phyloP scores from a whole-genome alignment of 2,888 invertebrate species.

The Dendrolimus houi region DNA sequence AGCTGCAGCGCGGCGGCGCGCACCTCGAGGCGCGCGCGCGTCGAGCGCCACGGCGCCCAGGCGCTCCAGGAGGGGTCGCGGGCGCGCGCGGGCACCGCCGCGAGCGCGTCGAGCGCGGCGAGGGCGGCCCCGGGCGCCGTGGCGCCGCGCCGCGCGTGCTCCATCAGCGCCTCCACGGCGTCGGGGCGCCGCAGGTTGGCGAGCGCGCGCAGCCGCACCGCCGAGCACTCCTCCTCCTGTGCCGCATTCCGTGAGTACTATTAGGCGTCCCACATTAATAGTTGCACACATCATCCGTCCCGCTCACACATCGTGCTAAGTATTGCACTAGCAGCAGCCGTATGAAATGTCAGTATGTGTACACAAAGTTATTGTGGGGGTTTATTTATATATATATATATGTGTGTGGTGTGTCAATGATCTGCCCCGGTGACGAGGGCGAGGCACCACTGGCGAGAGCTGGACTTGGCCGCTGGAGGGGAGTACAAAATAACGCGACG shows the following conservation, averaged over 20 bases:
- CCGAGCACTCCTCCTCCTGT: conserved; percentile 28
- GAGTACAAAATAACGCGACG: too few species aligned
- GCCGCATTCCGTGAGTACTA: background rate
- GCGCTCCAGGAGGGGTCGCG: conserved; percentile 13
- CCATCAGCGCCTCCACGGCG: conserved; percentile 27
- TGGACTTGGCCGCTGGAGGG: too few species aligned
- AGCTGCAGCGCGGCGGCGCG: conserved; percentile 20
- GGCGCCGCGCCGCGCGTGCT: conserved; percentile 22
- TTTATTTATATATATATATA: too few species aligned
- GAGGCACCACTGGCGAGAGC: too few species aligned
- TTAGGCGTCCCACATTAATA: too few species aligned
- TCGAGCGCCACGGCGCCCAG: conserved; percentile 17
- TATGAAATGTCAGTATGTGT: too few species aligned
- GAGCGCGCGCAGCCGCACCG: conserved; percentile 32
- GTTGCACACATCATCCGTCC: too few species aligned
- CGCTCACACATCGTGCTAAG: too few species aligned
- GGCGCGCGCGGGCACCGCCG: conserved; percentile 13
- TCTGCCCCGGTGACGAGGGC: too few species aligned
- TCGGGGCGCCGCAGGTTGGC: conserved; percentile 40
- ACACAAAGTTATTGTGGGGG: too few species aligned
- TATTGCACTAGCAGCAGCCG: too few species aligned
- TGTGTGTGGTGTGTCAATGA: too few species aligned
- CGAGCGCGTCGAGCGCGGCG: conserved; percentile 23
- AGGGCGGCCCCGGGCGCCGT: conserved; percentile 12
- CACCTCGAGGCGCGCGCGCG: conserved; percentile 16